A percentile compares a stretch with the other conserved stretches of the same genome.
phyloP scores from a whole-genome alignment of 2,113 vertebrate species.

The Dryoscopus gambensis region DNA sequence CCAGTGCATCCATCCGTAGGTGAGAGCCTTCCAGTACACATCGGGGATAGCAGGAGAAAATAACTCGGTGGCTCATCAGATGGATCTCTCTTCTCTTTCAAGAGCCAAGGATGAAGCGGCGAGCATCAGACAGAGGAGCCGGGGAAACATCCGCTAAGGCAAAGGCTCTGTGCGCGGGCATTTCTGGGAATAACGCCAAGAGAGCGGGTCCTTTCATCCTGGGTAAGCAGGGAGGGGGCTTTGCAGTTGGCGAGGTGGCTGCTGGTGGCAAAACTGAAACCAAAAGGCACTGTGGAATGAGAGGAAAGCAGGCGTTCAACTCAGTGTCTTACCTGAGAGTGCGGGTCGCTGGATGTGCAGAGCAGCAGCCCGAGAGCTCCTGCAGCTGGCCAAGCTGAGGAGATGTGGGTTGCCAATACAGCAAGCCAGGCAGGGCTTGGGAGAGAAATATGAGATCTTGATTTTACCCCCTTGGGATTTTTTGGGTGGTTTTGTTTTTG shows the following conservation, averaged over 20 bases:
- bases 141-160: slow-evolving; percentile 90
- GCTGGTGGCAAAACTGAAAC: not conserved
- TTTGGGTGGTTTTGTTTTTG: not conserved
- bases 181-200: slow-evolving; percentile 93
- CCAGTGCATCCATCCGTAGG: not conserved
- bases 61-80: not conserved
- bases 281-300: not conserved
- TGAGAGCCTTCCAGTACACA: not conserved
- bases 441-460: not conserved
- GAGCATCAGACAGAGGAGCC: slow-evolving; percentile 90
- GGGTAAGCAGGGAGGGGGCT: slow-evolving; percentile 73
- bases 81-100: slow-evolving; percentile 29
- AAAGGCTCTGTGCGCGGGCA: slow-evolving; percentile 90
- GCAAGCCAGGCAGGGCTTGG: not conserved
- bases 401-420: accelerated
- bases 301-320: not conserved
- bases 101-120: slow-evolving; percentile 96
- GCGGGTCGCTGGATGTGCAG: not conserved
- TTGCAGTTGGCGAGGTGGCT: not conserved
- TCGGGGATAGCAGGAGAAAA: not conserved
- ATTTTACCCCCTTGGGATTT: not conserved
- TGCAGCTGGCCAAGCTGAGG: not conserved
- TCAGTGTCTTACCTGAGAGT: not conserved
- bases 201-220: slow-evolving; percentile 95
- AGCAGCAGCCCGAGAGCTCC: not conserved